These are phyloP conservation scores for Pantherophis alleghaniensis DNA, from an alignment of 2,797 vertebrate species.

Conservation along the genomic window DNA sequence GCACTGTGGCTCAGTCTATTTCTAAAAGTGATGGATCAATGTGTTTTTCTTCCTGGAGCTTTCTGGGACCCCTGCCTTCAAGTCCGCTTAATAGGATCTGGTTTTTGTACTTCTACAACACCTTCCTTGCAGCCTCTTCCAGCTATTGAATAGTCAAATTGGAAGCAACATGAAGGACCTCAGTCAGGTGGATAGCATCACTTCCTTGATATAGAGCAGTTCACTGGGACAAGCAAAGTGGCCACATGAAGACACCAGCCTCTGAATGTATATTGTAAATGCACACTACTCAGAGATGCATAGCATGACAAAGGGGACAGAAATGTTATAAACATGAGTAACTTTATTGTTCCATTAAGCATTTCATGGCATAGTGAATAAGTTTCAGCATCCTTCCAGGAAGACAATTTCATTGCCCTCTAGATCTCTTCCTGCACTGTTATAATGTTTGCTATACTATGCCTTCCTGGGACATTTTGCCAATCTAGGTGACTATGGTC, in stretches of 20 bases:
- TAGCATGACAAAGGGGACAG: background rate
- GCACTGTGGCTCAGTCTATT: background rate
- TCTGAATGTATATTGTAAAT: background rate
- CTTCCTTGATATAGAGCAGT: background rate
- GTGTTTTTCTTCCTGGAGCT: background rate
- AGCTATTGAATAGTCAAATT: background rate
- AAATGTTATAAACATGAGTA: background rate
- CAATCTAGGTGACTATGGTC: no score
- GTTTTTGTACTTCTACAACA: background rate
- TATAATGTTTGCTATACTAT: background rate
- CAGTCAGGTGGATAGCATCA: background rate
- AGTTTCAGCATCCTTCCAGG: background rate
- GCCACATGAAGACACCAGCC: no score
- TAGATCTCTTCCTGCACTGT: background rate
- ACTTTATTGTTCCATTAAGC: background rate
- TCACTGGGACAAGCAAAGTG: background rate
- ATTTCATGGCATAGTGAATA: background rate
- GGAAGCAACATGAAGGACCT: background rate
- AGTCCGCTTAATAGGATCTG: background rate
- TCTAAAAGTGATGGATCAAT: background rate
- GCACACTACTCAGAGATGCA: background rate
- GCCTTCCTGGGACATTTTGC: background rate
- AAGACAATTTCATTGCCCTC: background rate
- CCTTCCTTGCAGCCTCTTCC: background rate
- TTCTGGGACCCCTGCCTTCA: background rate